phyloP scores from a whole-genome alignment of 1,140 invertebrate genomes.

The Zelostemma sp. region DNA sequence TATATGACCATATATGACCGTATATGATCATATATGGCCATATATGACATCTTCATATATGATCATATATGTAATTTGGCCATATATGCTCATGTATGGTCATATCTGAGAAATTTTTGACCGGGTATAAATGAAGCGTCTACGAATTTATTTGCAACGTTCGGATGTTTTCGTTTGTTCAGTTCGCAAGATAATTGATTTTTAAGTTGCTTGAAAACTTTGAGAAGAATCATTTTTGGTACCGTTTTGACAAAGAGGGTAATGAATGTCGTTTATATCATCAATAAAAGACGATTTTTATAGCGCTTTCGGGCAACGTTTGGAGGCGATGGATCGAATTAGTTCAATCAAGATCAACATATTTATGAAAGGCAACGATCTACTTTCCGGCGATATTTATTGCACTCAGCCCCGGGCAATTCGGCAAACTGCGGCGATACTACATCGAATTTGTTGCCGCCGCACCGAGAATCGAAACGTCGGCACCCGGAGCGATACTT shows the following conservation, averaged over 20 bases:
- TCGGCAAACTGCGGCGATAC: slow-evolving; percentile 22
- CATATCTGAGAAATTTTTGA: too few species aligned
- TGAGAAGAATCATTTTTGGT: too few species aligned
- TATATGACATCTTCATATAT: too few species aligned
- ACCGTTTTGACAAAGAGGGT: slow-evolving; percentile 1
- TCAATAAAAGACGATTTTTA: slow-evolving; percentile 34
- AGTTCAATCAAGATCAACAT: slow-evolving; percentile 42
- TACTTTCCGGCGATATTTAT: slow-evolving; percentile 39
- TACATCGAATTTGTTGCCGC: slow-evolving; percentile 30
- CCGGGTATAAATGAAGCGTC: too few species aligned
- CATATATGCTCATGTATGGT: too few species aligned
- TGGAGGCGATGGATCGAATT: slow-evolving; percentile 32
- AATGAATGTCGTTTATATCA: slow-evolving; percentile 27
- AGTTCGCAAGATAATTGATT: too few species aligned
- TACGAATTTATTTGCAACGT: too few species aligned
- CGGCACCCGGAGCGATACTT: slow-evolving; percentile 45
- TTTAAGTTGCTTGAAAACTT: too few species aligned
- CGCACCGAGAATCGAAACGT: slow-evolving; percentile 30
- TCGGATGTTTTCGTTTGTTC: too few species aligned
- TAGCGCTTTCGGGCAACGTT: slow-evolving; percentile 19
- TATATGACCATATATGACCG: too few species aligned
- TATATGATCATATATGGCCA: too few species aligned
- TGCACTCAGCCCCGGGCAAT: slow-evolving; percentile 22
- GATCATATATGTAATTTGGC: too few species aligned
- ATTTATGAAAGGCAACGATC: slow-evolving; percentile 41